Base-by-base conservation (phyloP, 2,797 vertebrate species). In the Rachycentron canadum region DNA sequence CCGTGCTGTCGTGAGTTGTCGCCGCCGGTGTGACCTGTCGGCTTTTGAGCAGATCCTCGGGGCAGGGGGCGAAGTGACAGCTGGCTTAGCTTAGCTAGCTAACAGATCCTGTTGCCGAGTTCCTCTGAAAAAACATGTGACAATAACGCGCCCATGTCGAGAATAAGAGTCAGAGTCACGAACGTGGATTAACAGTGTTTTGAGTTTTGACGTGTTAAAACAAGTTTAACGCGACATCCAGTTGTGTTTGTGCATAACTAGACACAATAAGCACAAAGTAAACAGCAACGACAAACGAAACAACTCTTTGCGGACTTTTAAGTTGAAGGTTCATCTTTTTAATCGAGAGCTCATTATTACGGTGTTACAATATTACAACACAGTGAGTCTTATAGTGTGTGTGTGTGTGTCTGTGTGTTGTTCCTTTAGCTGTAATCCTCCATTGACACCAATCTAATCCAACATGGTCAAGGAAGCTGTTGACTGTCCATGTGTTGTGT, bases 1-100 rank as follows among this genome's bases (percentile, higher is more conserved):
- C 98, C 47, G 96, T 99, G 61, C 93, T 99, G 65, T 97, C 97
- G 98, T 99, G 95, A 98, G 98, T 96, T 69, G 10, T 34, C 36
- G 10, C 26, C 36, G 52, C 32, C 12, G 16, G 28, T 3, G 40
- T 55, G 21, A 3, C 0, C n/a, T 7, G 34, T 67, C 43, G 13
- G 16, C 3, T 55, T 14, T 59, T 13, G 36, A 28, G 7, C 49
- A 5, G 2, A 63, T 14, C 14, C 59, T 63, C 32, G 19, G 50
- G 36, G 58, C 64, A 21, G 1, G 69, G 49, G 60, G 61, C 45
- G 28, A 50, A 80, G 67, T 82, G 80, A 80, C 87, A 73, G 75
- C 64, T 76, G 8, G 2, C 38, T n/a, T 86, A 81, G 88, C 85
- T 68, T 88, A 89, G 86, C 88, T 56, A 78, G 82, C 82, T 88